These are phyloP conservation scores for Poeciliopsis gracilis DNA, from an alignment of 2,797 vertebrate genomes.

Conservation along the genomic window DNA sequence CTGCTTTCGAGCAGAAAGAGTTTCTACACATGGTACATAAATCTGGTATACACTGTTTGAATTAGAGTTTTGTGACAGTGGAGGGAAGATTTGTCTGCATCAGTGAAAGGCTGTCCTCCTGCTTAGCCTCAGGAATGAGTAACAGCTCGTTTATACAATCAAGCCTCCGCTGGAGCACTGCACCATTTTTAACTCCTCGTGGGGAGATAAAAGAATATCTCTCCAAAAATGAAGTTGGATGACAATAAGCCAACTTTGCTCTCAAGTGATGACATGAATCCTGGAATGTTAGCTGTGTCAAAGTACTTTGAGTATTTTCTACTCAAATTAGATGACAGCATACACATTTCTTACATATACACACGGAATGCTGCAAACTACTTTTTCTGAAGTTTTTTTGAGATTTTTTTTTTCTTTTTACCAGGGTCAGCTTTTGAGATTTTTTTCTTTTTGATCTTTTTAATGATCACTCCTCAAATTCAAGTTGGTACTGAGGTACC, in stretches of 20 bases:
- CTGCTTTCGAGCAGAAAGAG: constrained; percentile 22
- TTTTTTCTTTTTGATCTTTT: neutral
- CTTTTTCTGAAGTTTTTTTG: neutral
- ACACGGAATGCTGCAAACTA: neutral
- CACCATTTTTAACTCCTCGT: neutral
- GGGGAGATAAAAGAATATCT: no score
- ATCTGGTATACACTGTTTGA: constrained; percentile 23
- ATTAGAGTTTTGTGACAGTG: constrained; percentile 25
- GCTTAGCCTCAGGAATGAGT: constrained; percentile 19
- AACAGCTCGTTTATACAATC: constrained; percentile 21
- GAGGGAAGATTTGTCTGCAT: constrained; percentile 4
- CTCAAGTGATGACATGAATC: neutral
- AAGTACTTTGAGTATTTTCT: neutral
- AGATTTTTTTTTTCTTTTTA: neutral
- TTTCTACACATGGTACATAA: constrained; percentile 12
- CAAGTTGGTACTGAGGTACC: neutral
- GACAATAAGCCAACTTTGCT: constrained; percentile 8
- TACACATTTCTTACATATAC: constrained; percentile 2
- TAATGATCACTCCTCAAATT: neutral
- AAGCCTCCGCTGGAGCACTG: constrained; percentile 11
- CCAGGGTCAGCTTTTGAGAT: neutral
- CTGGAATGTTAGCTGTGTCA: neutral
- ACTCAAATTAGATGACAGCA: neutral
- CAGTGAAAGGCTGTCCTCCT: constrained; percentile 20
- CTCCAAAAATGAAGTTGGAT: neutral